phyloP scores from a whole-genome alignment of 30 jellyfish, hydroid and myxozoan genomes.

The Hydractinia symbiolongicarpus region DNA sequence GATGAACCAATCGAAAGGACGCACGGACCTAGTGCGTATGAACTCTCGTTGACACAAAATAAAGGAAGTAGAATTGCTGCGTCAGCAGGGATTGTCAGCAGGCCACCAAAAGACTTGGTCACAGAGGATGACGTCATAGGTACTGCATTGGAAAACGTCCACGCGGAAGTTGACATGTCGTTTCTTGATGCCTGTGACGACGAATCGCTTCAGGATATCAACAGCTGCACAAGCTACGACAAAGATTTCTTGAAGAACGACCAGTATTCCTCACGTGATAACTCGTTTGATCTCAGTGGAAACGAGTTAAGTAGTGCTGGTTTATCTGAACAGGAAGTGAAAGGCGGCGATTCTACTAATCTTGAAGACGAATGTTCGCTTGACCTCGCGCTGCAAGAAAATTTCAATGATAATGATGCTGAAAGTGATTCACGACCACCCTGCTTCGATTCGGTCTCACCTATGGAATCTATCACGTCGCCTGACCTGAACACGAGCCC shows the following conservation, averaged over 20 bases:
- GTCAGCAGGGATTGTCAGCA: background rate
- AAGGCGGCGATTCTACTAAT: background rate
- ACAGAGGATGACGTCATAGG: background rate
- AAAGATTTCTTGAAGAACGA: background rate
- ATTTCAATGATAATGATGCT: background rate
- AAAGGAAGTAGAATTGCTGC: background rate
- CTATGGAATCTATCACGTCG: constrained; percentile 1
- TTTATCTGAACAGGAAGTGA: too few species aligned
- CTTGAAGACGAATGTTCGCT: background rate
- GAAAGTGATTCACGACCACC: background rate
- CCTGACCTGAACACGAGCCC: constrained; percentile 8
- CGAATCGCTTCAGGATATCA: background rate
- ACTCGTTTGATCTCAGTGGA: too few species aligned
- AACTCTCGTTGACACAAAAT: background rate
- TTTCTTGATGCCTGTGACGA: background rate
- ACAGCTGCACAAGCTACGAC: background rate
- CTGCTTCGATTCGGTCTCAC: background rate
- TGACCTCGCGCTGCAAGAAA: background rate
- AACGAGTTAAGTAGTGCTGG: too few species aligned
- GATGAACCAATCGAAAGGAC: background rate
- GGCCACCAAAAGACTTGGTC: background rate
- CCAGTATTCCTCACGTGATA: too few species aligned
- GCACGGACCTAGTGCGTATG: background rate
- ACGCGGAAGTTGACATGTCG: constrained; percentile 4
- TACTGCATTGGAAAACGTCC: background rate